phyloP scores from a whole-genome alignment of 2,888 invertebrate species.

The Napeogenes sylphis region DNA sequence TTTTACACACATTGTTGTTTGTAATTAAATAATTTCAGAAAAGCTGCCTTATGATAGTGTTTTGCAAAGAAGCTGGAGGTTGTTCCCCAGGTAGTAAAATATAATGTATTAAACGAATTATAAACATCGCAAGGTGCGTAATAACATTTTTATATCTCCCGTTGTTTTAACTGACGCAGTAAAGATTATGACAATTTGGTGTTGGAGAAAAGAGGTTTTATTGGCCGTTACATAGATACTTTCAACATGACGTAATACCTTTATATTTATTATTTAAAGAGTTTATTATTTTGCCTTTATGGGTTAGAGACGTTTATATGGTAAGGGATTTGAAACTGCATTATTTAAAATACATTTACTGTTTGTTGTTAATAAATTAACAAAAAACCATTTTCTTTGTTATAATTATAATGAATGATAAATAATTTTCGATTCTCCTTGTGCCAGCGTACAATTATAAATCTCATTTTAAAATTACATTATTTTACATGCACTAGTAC shows the following conservation, averaged over 20 bases:
- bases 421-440: too few species aligned
- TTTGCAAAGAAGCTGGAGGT: too few species aligned
- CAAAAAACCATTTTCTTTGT: too few species aligned
- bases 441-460: too few species aligned
- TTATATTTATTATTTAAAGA: background rate
- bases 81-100: too few species aligned
- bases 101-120: slow-evolving; percentile 15
- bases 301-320: background rate
- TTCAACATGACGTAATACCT: background rate
- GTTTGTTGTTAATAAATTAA: too few species aligned
- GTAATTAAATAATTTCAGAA: too few species aligned
- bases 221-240: slow-evolving; percentile 18
- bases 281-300: background rate
- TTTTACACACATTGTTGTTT: too few species aligned
- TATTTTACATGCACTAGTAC: too few species aligned
- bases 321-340: slow-evolving; percentile 13
- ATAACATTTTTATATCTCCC: slow-evolving; percentile 41
- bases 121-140: slow-evolving; percentile 19
- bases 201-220: slow-evolving; percentile 23
- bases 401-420: too few species aligned
- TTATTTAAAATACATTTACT: slow-evolving; percentile 13
- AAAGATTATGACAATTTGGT: slow-evolving; percentile 52
- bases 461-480: too few species aligned
- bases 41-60: too few species aligned
- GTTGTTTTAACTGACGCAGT: slow-evolving; percentile 53